Evolutionary conservation across 2,888 invertebrate species (phyloP), one percentile per base, ranked within the genome.

Genomic region (Sarcophaga subvicina): DNA sequence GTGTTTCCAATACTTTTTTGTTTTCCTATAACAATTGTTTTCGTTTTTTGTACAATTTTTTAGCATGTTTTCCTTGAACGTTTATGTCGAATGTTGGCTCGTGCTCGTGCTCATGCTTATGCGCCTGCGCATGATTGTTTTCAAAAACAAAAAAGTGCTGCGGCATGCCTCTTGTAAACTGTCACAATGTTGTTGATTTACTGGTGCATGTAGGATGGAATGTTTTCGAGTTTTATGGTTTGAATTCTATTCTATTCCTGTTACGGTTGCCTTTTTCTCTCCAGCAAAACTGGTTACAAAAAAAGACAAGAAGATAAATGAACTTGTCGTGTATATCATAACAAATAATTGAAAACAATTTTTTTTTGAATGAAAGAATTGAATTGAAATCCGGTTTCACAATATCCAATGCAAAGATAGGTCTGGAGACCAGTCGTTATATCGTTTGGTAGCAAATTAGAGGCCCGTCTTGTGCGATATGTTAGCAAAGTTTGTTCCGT

Each of bases 181-280:
- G 84, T 87, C 85, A 84, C 82, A 85, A 83, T 88, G 80, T 80
- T 85, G 83, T 70, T 83, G 37, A 37, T 37, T 37, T 37, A 37
- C 37, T 37, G 37, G 82, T 77, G 69, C 66, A 37, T 49, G 71
- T 63, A 37, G 80, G 49, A 86, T 79, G 71, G 71, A 76, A 72
- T 67, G 76, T 86, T 76, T 79, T 47, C 78, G 2, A 37, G 22
- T 54, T 70, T 70, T 10, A 37, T 37, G 37, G 37, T 10, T 37
- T 37, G 0, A 37, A 10, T 37, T 37, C 37, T 37, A 37, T 37
- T 37, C 37, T 37, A 37, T 37, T 37, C 37, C 54, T 70, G 27
- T 80, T 76, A 22, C n/a, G 63, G 67, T 45, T 62, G 62, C 70
- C 54, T 63, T 63, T 70, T 12, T 5, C 49, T 47, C 49, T 79